These are phyloP conservation scores for Pachypsylla venusta DNA, from an alignment of 1,140 invertebrate species.

Conservation along the genomic window DNA sequence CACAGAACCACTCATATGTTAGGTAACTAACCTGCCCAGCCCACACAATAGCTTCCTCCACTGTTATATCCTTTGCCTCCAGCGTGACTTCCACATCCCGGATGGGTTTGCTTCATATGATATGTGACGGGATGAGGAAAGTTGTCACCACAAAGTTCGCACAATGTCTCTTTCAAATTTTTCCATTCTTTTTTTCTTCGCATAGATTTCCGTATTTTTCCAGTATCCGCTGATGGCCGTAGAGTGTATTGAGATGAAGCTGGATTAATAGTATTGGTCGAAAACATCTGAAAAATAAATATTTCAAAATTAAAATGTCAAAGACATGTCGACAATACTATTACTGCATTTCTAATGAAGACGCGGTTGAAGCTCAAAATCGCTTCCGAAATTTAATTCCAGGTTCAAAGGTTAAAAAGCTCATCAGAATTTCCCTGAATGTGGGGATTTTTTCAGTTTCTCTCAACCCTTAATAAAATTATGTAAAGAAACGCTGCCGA, in stretches of 20 bases:
- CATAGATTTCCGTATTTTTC: conserved; percentile 28
- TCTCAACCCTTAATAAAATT: too few species aligned
- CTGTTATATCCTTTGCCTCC: conserved; percentile 77
- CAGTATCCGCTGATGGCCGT: conserved; percentile 8
- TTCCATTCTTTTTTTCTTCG: conserved; percentile 44
- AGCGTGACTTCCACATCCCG: conserved; percentile 76
- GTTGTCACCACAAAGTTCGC: conserved; percentile 66
- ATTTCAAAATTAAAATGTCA: too few species aligned
- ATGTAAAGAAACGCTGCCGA: too few species aligned
- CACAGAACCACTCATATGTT: too few species aligned
- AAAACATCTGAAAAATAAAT: conserved; percentile 18
- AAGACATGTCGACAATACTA: too few species aligned
- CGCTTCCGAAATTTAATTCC: too few species aligned
- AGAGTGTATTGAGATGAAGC: conserved; percentile 29
- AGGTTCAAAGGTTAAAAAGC: too few species aligned
- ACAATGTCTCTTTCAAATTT: conserved; percentile 44
- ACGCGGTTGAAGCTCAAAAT: too few species aligned
- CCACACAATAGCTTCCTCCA: conserved; percentile 65
- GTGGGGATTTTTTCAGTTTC: too few species aligned
- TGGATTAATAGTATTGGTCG: conserved; percentile 30
- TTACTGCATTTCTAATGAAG: too few species aligned
- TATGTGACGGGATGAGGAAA: conserved; percentile 71
- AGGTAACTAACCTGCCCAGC: conserved; percentile 43
- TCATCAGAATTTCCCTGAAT: too few species aligned
- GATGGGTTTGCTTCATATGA: conserved; percentile 79